Evolutionary conservation across 2,888 invertebrate species (phyloP).

Genomic region (Parthenolecanium corni): DNA sequence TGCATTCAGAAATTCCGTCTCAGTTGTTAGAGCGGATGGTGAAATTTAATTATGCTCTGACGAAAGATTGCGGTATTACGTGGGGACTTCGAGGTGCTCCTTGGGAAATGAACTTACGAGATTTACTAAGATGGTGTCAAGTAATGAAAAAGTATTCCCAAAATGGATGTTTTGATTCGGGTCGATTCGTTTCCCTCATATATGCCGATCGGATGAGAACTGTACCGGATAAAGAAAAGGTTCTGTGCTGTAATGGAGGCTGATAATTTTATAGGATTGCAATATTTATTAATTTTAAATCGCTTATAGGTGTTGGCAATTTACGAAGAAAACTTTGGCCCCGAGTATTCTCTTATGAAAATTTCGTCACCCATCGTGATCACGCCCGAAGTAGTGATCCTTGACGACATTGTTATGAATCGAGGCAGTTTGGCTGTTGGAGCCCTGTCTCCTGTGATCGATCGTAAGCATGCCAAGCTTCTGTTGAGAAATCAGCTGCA

Average conservation of each 20-base stretch:
- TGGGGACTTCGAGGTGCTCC: constrained; percentile 55
- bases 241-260: constrained; percentile 36
- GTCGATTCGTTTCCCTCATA: constrained; percentile 60
- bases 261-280: neutral
- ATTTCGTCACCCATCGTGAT: constrained; percentile 48
- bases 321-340: constrained; percentile 42
- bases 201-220: constrained; percentile 82
- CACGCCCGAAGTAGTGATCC: constrained; percentile 46
- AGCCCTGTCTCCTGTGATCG: constrained; percentile 12
- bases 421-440: constrained; percentile 34
- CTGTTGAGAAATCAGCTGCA: constrained; percentile 50
- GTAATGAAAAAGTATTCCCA: constrained; percentile 42
- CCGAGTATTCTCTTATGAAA: constrained; percentile 43
- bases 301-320: constrained; percentile 37
- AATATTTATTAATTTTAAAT: neutral
- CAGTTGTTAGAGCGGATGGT: constrained; percentile 60
- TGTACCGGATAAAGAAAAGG: constrained; percentile 58
- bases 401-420: constrained; percentile 52
- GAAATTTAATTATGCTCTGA: constrained; percentile 57
- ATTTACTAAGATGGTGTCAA: constrained; percentile 87
- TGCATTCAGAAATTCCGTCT: constrained; percentile 50
- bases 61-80: constrained; percentile 44
- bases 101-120: constrained; percentile 95
- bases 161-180: constrained; percentile 39
- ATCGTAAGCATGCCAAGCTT: constrained; percentile 39